Base-by-base conservation (phyloP, 2,888 invertebrate genomes). In the Archips crataeganus region DNA sequence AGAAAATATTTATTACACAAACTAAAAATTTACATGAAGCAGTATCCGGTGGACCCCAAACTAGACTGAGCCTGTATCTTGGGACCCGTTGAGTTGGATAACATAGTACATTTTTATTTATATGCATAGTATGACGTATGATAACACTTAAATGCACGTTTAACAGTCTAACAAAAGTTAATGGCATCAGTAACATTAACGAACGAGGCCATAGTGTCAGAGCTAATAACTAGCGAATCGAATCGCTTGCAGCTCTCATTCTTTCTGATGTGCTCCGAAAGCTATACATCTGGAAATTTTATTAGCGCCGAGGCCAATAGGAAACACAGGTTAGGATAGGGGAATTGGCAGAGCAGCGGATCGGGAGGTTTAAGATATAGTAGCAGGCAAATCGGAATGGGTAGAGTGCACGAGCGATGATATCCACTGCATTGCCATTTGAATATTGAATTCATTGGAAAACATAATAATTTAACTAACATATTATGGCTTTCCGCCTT, bases 281-380 rank as follows among this genome's bases (percentile, higher is more conserved):
- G 4, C 32, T 3, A 11, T n/a, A 11, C 32, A 57, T 10, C 32
- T 57, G 10, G 57, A 32, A 57, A 57, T 57, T 57, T 57, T 57
- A 57, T 57, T 57, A 57, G 32, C 57, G 57, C 3, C 57, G n/a
- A 57, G 57, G 32, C 32, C 32, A 57, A 57, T 57, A 57, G 57
- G 57, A 57, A 57, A 32, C 57, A 32, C 57, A 10, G 23, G 32
- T 11, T 54, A 9, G 57, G 57, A 32, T 10, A 32, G 32, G 57
- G 57, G 57, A 57, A 57, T 32, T 57, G 57, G 9, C 32, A 10
- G 57, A 13, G 32, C 57, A n/a, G 15, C 15, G 9, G 23, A n/a
- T n/a, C 57, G 23, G 32, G 6, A 32, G 32, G 32, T 32, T 32
- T 32, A 32, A 57, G 57, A 57, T 10, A 32, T 32, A 57, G 57